Evolutionary conservation across 1,140 invertebrate genomes (phyloP).

Genomic region (Scaptomyza montana): DNA sequence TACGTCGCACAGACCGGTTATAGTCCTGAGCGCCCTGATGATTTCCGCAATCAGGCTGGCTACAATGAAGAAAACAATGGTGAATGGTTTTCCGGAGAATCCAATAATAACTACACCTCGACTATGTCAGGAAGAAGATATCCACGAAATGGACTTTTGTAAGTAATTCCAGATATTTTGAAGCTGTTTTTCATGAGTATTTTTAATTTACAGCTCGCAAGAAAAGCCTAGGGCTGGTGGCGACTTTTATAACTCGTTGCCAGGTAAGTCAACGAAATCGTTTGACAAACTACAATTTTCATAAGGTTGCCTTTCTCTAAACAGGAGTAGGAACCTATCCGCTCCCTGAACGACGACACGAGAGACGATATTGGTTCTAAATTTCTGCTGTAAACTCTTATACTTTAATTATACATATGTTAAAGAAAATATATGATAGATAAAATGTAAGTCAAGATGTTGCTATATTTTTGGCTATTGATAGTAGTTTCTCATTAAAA

Average conservation of each 20-base stretch:
- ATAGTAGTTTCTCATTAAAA: no score
- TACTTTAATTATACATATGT: no score
- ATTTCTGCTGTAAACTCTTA: no score
- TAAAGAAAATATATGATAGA: no score
- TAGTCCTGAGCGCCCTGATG: slow-evolving; percentile 8
- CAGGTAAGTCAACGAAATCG: background rate
- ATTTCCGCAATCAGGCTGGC: background rate
- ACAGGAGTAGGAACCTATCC: background rate
- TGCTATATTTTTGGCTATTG: no score
- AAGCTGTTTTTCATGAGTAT: background rate
- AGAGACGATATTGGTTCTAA: background rate
- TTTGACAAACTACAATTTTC: no score
- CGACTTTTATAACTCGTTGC: slow-evolving; percentile 6
- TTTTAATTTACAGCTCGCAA: background rate
- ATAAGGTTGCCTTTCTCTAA: background rate
- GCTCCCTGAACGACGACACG: background rate
- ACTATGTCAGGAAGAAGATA: background rate
- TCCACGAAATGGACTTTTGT: slow-evolving; percentile 21
- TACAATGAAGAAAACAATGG: background rate
- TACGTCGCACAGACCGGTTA: slow-evolving; percentile 38
- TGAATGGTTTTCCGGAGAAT: slow-evolving; percentile 2
- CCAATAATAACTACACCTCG: background rate
- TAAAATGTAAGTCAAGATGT: no score
- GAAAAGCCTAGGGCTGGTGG: background rate
- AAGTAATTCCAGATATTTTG: background rate